Evolutionary conservation across 2,113 vertebrate genomes (phyloP).

Genomic region (Colius striatus): DNA sequence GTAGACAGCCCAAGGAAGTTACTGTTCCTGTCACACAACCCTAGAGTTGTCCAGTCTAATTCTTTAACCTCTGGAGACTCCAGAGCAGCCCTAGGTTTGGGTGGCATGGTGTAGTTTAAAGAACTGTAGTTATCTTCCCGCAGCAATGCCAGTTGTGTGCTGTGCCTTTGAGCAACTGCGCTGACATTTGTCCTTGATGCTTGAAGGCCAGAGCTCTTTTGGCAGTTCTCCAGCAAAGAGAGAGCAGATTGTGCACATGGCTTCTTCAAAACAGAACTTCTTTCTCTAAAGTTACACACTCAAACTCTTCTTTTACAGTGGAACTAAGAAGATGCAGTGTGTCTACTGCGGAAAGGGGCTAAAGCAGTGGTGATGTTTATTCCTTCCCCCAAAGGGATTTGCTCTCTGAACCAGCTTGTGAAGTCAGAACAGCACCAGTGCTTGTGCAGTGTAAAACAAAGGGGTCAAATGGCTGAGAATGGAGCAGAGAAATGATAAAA

Average conservation of each 20-base stretch:
- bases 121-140: not conserved
- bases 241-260: not conserved
- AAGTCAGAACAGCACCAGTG: not conserved
- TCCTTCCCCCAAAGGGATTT: not conserved
- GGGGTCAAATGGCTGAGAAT: not conserved
- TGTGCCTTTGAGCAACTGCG: not conserved
- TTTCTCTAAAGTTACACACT: not conserved
- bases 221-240: conserved; percentile 20
- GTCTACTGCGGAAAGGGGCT: not conserved
- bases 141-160: not conserved
- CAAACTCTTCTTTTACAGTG: not conserved
- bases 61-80: not conserved
- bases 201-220: not conserved
- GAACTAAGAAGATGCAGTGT: not conserved
- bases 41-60: not conserved
- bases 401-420: not conserved
- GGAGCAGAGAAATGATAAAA: conserved; percentile 1
- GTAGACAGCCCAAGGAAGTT: not conserved
- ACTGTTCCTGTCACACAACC: not conserved
- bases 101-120: not conserved
- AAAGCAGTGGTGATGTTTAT: not conserved
- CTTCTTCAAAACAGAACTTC: conserved; percentile 31
- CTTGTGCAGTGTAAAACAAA: conserved; percentile 9
- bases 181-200: conserved; percentile 32
- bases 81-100: not conserved